Conservation (phyloP, 2,888 invertebrate species). For the Ephialtes manifestator region DNA sequence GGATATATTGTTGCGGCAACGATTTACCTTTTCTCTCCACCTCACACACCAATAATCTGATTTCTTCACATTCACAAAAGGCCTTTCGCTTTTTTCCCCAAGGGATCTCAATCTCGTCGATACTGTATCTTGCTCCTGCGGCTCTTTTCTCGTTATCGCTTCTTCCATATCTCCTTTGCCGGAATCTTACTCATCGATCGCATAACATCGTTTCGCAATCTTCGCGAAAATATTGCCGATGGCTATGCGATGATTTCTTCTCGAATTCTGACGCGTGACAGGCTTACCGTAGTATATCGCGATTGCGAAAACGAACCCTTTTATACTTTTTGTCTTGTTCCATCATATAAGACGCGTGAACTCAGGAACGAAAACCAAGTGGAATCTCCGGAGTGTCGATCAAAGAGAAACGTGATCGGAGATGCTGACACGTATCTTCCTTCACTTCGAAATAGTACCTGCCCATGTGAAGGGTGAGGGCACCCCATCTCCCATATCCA, state of each 20-base stretch:
- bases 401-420: constrained; percentile 43
- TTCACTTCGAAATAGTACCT: constrained; percentile 9
- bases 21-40: constrained; percentile 24
- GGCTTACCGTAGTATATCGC: constrained; percentile 12
- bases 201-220: constrained; percentile 10
- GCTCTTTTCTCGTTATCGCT: constrained; percentile 54
- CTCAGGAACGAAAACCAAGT: background rate
- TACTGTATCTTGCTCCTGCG: constrained; percentile 27
- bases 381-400: constrained; percentile 14
- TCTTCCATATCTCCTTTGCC: constrained; percentile 26
- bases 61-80: constrained; percentile 5
- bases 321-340: constrained; percentile 8
- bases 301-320: constrained; percentile 18
- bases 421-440: constrained; percentile 21
- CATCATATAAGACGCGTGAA: background rate
- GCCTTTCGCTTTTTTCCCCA: constrained; percentile 6
- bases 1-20: constrained; percentile 22
- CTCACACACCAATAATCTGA: constrained; percentile 30
- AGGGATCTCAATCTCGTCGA: constrained; percentile 43
- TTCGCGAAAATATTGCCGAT: constrained; percentile 29
- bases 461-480: background rate
- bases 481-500: background rate
- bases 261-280: constrained; percentile 13
- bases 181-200: constrained; percentile 23
- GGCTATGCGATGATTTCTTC: constrained; percentile 10